A percentile compares a stretch with the other conserved stretches of the same genome.
Evolutionary conservation across 2,888 invertebrate genomes (phyloP).

Genomic region (Acronicta alni): DNA sequence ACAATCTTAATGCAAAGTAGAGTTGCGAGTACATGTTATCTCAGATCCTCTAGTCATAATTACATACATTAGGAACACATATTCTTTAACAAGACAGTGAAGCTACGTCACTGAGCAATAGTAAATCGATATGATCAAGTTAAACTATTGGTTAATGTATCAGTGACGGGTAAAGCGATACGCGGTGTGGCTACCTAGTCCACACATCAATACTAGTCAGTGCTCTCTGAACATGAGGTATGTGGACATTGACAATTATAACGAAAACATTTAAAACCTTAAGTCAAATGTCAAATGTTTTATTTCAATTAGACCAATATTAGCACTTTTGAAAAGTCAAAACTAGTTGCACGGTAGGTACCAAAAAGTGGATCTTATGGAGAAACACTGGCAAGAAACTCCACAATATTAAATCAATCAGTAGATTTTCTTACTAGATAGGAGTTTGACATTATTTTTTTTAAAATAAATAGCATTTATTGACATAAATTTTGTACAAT

Average conservation of each 20-base stretch:
- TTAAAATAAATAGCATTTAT: too few species aligned
- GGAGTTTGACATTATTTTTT: too few species aligned
- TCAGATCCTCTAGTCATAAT: conserved; percentile 34
- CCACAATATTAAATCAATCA: too few species aligned
- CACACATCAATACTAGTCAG: conserved; percentile 63
- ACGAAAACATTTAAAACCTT: conserved; percentile 43
- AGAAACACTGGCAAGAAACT: too few species aligned
- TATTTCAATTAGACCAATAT: too few species aligned
- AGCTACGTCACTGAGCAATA: conserved; percentile 74
- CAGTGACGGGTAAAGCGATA: conserved; percentile 81
- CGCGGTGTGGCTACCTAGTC: conserved; percentile 75
- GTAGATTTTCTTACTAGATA: too few species aligned
- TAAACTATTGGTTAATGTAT: conserved; percentile 88
- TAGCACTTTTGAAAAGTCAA: too few species aligned
- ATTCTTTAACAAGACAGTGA: conserved; percentile 62
- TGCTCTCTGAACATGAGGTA: conserved; percentile 57
- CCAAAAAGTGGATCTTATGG: too few species aligned
- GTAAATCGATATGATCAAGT: conserved; percentile 82
- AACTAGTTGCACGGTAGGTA: too few species aligned
- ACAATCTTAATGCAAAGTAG: conserved; percentile 30
- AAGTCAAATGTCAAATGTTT: too few species aligned
- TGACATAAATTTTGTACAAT: too few species aligned
- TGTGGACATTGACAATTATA: conserved; percentile 50
- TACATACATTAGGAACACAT: conserved; percentile 38
- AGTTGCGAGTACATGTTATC: conserved; percentile 27